phyloP scores from a whole-genome alignment of 35 echinoderm and acorn worm species.

The Acanthaster planci region DNA sequence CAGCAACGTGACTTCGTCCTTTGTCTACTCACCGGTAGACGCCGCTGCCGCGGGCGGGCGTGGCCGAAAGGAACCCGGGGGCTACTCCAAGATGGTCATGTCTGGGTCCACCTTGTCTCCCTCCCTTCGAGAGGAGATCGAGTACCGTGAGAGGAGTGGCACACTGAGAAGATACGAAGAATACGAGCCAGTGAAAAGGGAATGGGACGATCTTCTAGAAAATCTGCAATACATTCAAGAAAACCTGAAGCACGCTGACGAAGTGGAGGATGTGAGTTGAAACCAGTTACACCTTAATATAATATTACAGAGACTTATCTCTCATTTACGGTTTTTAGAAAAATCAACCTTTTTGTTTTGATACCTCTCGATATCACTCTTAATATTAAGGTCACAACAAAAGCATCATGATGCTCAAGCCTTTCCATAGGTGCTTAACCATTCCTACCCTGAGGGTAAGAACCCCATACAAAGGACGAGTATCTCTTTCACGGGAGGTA shows the following conservation, averaged over 20 bases:
- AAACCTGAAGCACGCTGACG: slow-evolving; percentile 55
- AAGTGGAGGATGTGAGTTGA: slow-evolving; percentile 59
- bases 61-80: not conserved
- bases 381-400: too few species aligned
- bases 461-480: too few species aligned
- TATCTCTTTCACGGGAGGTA: too few species aligned
- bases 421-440: too few species aligned
- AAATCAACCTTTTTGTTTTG: too few species aligned
- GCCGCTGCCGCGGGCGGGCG: not conserved
- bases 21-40: not conserved
- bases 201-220: slow-evolving; percentile 47
- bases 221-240: slow-evolving; percentile 51
- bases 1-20: not conserved
- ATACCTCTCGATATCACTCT: too few species aligned
- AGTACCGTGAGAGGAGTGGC: slow-evolving; percentile 44
- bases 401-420: too few species aligned
- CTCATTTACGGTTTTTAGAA: too few species aligned
- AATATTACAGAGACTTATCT: too few species aligned
- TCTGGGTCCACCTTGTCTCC: slow-evolving; percentile 8
- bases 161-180: not conserved
- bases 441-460: too few species aligned
- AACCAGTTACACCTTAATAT: not conserved
- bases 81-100: not conserved
- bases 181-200: not conserved
- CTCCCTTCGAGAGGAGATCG: slow-evolving; percentile 71